Percentiles rank a stretch among this genome's conserved stretches.
phyloP scores from a whole-genome alignment of 2,888 invertebrate species.

The Eueremaeus valkanovi region DNA sequence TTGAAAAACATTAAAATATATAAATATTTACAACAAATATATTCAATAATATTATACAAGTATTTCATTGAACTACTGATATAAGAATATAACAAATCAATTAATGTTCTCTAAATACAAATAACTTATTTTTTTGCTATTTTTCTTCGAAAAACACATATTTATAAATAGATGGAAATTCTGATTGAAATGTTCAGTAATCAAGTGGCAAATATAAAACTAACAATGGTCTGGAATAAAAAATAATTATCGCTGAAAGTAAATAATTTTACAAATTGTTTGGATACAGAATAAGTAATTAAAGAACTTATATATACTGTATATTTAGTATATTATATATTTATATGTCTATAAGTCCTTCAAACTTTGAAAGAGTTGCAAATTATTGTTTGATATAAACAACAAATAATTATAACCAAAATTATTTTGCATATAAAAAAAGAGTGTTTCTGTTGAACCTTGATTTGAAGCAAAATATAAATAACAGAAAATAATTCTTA shows the following conservation, averaged over 20 bases:
- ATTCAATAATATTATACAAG: neutral
- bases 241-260: too few relatives aligned
- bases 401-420: conserved; percentile 11
- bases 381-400: neutral
- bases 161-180: too few relatives aligned
- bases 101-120: too few relatives aligned
- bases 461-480: conserved; percentile 8
- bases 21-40: conserved; percentile 2
- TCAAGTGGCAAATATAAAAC: too few relatives aligned
- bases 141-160: too few relatives aligned
- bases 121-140: too few relatives aligned
- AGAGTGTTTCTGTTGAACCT: neutral
- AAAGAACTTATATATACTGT: too few relatives aligned
- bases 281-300: too few relatives aligned
- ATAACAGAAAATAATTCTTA: neutral
- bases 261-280: too few relatives aligned
- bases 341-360: neutral
- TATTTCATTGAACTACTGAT: neutral
- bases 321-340: too few relatives aligned
- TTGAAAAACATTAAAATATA: neutral
- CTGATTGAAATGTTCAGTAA: too few relatives aligned
- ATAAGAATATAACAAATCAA: neutral
- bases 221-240: too few relatives aligned
- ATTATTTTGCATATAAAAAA: neutral
- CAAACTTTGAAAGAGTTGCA: neutral